These are phyloP conservation scores for Chrysaora quinquecirrha DNA, from an alignment of 30 jellyfish, hydroid and myxozoan species.

Conservation along the genomic window DNA sequence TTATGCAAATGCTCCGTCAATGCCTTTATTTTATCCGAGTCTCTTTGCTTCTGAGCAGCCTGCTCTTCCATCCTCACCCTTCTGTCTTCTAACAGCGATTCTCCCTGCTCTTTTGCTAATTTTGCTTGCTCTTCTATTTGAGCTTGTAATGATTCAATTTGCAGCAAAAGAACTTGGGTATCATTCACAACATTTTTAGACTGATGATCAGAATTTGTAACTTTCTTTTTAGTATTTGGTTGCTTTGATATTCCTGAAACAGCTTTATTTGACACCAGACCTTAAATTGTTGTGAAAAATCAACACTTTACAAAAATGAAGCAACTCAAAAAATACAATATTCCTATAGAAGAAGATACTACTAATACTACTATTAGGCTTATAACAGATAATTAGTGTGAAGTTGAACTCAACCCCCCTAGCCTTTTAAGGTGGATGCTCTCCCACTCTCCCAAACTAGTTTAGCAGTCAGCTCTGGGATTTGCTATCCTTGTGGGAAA, in stretches of 20 bases:
- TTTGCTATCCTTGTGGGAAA: no score
- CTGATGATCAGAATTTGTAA: constrained; percentile 5
- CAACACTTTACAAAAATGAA: no score
- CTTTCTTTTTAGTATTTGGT: neutral
- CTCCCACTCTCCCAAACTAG: no score
- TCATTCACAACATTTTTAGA: constrained; percentile 17
- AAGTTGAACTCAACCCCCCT: no score
- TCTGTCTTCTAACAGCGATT: constrained; percentile 80
- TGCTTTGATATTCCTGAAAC: neutral
- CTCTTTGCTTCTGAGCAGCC: constrained; percentile 77
- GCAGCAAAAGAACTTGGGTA: constrained; percentile 60
- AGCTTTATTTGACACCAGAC: no score
- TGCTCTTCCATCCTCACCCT: constrained; percentile 86
- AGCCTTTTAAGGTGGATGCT: no score
- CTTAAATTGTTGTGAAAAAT: no score
- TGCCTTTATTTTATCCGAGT: constrained; percentile 79
- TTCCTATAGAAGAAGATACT: no score
- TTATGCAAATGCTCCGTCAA: constrained; percentile 83
- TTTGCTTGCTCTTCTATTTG: constrained; percentile 89
- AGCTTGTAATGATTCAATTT: constrained; percentile 84
- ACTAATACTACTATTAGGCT: no score
- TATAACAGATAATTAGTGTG: no score
- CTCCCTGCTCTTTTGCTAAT: constrained; percentile 76
- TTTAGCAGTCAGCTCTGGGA: no score
- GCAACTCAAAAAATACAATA: no score